These are phyloP conservation scores for Pantherophis guttatus DNA, from an alignment of 2,113 vertebrate genomes.

Conservation along the genomic window DNA sequence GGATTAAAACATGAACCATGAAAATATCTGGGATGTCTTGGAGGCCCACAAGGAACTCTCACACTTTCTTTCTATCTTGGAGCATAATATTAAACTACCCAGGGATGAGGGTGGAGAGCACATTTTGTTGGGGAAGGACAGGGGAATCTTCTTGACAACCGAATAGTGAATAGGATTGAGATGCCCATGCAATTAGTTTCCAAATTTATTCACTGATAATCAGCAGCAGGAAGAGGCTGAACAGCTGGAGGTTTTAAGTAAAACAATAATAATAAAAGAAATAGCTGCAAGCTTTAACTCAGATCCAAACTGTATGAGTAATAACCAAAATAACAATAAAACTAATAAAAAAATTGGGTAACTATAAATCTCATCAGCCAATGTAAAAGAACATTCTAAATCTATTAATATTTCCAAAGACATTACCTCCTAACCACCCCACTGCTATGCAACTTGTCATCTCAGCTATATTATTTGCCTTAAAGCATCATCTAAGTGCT, in stretches of 20 bases:
- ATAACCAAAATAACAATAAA: conserved; percentile 66
- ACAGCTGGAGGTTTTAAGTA: conserved; percentile 81
- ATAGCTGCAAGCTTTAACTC: conserved; percentile 74
- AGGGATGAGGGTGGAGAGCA: conserved; percentile 31
- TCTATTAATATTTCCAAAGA: conserved; percentile 80
- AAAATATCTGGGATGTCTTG: conserved; percentile 1
- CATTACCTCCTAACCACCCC: conserved; percentile 79
- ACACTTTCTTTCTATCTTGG: background rate
- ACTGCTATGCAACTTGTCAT: conserved; percentile 79
- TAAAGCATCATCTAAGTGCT: conserved; percentile 80
- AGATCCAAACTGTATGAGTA: conserved; percentile 73
- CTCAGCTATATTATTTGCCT: conserved; percentile 81
- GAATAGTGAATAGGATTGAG: conserved; percentile 75
- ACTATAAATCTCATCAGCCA: conserved; percentile 80
- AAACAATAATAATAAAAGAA: conserved; percentile 58
- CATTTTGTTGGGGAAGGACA: conserved; percentile 55
- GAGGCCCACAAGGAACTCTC: background rate
- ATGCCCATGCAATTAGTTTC: conserved; percentile 62
- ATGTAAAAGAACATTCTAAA: conserved; percentile 78
- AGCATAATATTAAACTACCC: conserved; percentile 42
- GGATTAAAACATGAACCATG: conserved; percentile 47
- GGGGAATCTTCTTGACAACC: conserved; percentile 60
- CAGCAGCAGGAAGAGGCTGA: conserved; percentile 60
- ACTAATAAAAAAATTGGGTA: conserved; percentile 68
- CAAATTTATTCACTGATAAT: conserved; percentile 63